Percentiles rank a stretch among this genome's conserved stretches.
Conservation (phyloP, 2,113 vertebrate species). For the Pardalotus punctatus region DNA sequence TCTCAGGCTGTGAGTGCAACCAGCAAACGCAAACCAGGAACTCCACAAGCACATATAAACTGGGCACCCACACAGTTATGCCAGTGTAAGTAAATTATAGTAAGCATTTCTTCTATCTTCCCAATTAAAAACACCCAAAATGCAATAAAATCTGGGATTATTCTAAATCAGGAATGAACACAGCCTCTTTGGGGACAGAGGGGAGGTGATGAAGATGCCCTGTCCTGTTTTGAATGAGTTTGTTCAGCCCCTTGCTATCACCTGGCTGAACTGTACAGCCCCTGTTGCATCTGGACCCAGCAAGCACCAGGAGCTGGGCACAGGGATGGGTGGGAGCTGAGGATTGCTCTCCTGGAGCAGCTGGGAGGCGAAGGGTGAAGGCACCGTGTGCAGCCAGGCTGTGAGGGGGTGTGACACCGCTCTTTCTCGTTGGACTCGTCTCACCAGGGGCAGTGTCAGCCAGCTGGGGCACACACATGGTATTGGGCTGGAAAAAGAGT, state of each 20-base stretch:
- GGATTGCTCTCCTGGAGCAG: background rate
- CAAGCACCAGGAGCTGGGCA: background rate
- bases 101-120: background rate
- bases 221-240: background rate
- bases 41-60: background rate
- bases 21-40: background rate
- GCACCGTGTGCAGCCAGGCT: accelerated
- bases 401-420: accelerated
- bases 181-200: background rate
- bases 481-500: background rate
- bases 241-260: background rate
- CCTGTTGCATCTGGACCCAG: background rate
- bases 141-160: background rate
- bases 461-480: background rate
- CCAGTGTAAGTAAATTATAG: background rate
- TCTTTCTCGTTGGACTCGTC: background rate
- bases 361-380: background rate
- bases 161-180: background rate
- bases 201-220: background rate
- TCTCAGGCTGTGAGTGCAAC: background rate
- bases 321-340: background rate
- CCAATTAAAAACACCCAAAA: background rate
- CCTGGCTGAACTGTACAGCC: background rate
- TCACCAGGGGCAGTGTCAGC: background rate
- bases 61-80: background rate